Conservation (phyloP, 2,888 invertebrate genomes). For the Flexamia atlantica region DNA sequence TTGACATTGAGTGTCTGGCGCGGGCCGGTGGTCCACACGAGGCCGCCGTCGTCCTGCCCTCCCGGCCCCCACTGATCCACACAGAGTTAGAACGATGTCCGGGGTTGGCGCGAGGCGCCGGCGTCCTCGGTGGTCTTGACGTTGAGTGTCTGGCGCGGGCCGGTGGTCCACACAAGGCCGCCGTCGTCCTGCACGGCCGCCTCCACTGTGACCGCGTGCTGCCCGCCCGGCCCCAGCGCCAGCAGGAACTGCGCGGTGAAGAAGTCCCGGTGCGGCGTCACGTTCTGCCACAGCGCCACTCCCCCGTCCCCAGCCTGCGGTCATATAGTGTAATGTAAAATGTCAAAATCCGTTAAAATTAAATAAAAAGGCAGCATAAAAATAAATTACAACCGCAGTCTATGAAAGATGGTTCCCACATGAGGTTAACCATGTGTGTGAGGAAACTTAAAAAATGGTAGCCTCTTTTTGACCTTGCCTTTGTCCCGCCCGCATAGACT, state of each 20-base stretch:
- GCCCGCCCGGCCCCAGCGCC: slow-evolving; percentile 82
- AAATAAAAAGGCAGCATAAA: too few relatives aligned
- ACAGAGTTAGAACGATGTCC: slow-evolving; percentile 44
- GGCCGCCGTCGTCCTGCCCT: slow-evolving; percentile 88
- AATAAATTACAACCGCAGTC: too few relatives aligned
- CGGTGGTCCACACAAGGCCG: slow-evolving; percentile 93
- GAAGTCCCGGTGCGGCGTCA: slow-evolving; percentile 94
- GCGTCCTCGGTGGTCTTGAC: slow-evolving; percentile 85
- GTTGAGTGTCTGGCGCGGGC: slow-evolving; percentile 86
- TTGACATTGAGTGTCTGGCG: slow-evolving; percentile 86
- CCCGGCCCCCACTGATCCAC: slow-evolving; percentile 78
- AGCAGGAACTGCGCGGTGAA: slow-evolving; percentile 95
- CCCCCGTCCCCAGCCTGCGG: slow-evolving; percentile 59
- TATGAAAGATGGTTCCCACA: too few relatives aligned
- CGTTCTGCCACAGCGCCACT: slow-evolving; percentile 83
- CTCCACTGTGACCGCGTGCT: slow-evolving; percentile 88
- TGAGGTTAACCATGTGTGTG: too few relatives aligned
- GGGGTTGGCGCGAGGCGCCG: slow-evolving; percentile 61
- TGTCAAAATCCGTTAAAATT: too few relatives aligned
- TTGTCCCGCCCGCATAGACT: too few relatives aligned
- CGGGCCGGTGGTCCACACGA: slow-evolving; percentile 95
- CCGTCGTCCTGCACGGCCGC: slow-evolving; percentile 91
- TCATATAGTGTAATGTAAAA: too few relatives aligned
- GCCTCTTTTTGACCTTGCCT: too few relatives aligned
- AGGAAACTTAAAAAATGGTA: too few relatives aligned